These are phyloP conservation scores for Octonoba sinensis DNA, from an alignment of 2,888 invertebrate species.

Conservation along the genomic window DNA sequence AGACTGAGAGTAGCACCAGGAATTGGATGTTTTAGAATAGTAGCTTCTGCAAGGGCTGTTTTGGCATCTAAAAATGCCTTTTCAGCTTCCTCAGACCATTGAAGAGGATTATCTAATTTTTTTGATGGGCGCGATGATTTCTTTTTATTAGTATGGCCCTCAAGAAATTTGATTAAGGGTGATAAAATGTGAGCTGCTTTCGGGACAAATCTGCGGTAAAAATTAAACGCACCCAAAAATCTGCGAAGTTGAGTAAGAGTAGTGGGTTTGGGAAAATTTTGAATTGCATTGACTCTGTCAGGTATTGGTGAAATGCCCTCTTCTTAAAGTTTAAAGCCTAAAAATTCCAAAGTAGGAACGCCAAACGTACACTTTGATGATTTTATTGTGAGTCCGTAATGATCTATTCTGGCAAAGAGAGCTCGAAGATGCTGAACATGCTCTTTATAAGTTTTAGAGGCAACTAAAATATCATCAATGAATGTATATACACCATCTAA, in stretches of 20 bases:
- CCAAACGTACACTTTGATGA: slow-evolving; percentile 41
- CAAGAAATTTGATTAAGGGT: slow-evolving; percentile 22
- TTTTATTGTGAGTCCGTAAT: slow-evolving; percentile 37
- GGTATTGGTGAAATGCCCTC: slow-evolving; percentile 17
- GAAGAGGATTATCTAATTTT: slow-evolving; percentile 5
- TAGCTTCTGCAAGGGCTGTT: slow-evolving; percentile 13
- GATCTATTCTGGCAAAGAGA: slow-evolving; percentile 21
- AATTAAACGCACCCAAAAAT: slow-evolving; percentile 55
- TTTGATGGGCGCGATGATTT: not conserved
- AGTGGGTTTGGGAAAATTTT: slow-evolving; percentile 44
- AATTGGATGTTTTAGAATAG: too few relatives aligned
- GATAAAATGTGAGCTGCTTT: slow-evolving; percentile 23
- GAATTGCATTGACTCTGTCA: slow-evolving; percentile 46
- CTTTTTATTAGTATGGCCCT: slow-evolving; percentile 19
- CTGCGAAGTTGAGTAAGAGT: slow-evolving; percentile 38
- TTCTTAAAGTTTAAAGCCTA: slow-evolving; percentile 30
- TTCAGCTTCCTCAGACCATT: slow-evolving; percentile 21
- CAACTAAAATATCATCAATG: slow-evolving; percentile 49
- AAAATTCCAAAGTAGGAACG: slow-evolving; percentile 23
- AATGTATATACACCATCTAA: slow-evolving; percentile 31
- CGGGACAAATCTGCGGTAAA: too few relatives aligned
- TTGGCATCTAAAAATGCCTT: slow-evolving; percentile 23
- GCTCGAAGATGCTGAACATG: slow-evolving; percentile 33
- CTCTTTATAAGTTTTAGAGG: slow-evolving; percentile 4
- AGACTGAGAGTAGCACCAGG: slow-evolving; percentile 8